Percentiles rank a stretch among this genome's conserved stretches.
phyloP scores from a whole-genome alignment of 2,888 invertebrate species.

The Sminthurinus aureus region DNA sequence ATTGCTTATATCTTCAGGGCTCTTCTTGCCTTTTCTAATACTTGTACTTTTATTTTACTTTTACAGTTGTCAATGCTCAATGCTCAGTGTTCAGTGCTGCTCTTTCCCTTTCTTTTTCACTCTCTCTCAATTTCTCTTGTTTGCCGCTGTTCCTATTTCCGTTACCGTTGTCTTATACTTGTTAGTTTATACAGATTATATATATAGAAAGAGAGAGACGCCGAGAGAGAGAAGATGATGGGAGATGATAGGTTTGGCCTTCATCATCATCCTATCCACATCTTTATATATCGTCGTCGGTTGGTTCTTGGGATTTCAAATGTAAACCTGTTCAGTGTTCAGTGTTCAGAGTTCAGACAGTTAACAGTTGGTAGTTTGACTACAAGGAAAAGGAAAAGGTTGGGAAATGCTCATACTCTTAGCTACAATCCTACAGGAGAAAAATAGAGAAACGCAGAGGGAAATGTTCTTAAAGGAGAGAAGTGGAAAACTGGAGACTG shows the following conservation, averaged over 20 bases:
- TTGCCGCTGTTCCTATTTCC: not conserved
- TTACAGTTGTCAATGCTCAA: not conserved
- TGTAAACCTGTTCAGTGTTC: not conserved
- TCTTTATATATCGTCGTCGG: not conserved
- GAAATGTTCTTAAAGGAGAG: constrained; percentile 22
- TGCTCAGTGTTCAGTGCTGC: not conserved
- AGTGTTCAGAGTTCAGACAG: not conserved
- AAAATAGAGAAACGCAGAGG: not conserved
- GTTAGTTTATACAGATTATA: not conserved
- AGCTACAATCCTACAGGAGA: constrained; percentile 5
- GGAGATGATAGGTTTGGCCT: not conserved
- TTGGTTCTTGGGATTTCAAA: constrained; percentile 8
- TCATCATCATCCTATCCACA: no score
- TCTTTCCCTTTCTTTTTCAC: constrained; percentile 4
- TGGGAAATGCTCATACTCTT: not conserved
- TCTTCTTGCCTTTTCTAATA: not conserved
- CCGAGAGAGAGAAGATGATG: not conserved
- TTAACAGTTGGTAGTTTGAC: not conserved
- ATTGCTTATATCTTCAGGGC: constrained; percentile 11
- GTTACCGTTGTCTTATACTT: constrained; percentile 8
- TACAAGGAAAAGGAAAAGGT: no score
- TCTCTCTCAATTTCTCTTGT: not conserved
- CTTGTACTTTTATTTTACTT: constrained; percentile 14
- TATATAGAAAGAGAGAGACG: no score
- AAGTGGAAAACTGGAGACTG: not conserved